These are phyloP conservation scores for Bombus huntii DNA, from an alignment of 1,140 invertebrate species.

Conservation along the genomic window DNA sequence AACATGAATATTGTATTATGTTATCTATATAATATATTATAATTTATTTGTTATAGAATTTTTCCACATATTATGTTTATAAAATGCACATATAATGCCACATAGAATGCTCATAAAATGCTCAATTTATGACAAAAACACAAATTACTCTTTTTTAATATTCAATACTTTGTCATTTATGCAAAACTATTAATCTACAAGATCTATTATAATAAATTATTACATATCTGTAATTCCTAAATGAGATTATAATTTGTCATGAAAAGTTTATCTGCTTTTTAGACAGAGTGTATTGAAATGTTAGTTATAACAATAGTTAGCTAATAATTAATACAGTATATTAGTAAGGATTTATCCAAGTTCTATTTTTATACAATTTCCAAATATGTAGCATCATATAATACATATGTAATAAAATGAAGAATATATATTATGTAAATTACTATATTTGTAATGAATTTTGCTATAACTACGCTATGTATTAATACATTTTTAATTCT, in stretches of 20 bases:
- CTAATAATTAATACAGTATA: neutral
- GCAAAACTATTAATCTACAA: neutral
- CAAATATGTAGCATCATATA: neutral
- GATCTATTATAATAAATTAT: neutral
- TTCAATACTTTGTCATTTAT: neutral
- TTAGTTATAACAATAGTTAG: neutral
- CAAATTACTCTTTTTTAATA: neutral
- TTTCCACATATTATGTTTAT: neutral
- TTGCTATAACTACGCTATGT: neutral
- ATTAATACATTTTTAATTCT: neutral
- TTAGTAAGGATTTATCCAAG: constrained; percentile 3
- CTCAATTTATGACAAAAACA: neutral
- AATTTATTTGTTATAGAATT: neutral
- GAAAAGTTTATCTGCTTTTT: constrained; percentile 23
- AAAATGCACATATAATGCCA: neutral
- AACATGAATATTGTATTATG: neutral
- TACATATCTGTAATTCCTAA: neutral
- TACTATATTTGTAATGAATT: constrained; percentile 3
- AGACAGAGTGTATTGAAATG: constrained; percentile 13
- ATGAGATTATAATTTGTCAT: neutral
- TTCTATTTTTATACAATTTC: constrained; percentile 11
- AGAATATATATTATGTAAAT: neutral
- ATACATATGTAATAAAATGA: constrained; percentile 6
- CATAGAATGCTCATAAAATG: neutral
- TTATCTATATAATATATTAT: neutral